A percentile compares a stretch with the other conserved stretches of the same genome.
These are phyloP conservation scores for Leptobrachium leishanense DNA, from an alignment of 2,113 vertebrate species.

Conservation along the genomic window DNA sequence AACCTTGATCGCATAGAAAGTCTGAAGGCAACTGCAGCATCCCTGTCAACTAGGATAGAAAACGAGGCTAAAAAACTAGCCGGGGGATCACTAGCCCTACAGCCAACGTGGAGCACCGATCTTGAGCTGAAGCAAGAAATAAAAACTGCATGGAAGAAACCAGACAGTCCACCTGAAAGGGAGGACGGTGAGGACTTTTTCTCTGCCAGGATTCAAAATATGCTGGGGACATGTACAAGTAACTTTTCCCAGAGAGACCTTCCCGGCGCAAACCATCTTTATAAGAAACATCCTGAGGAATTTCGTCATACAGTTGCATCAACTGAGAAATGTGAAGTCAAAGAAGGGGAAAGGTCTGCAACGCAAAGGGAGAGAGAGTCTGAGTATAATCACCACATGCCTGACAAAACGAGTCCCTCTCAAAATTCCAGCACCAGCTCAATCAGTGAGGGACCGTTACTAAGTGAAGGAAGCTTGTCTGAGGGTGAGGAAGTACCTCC, in stretches of 20 bases:
- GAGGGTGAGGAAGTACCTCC: conserved; percentile 67
- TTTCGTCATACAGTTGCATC: conserved; percentile 61
- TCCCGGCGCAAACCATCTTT: conserved; percentile 78
- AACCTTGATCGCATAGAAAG: conserved; percentile 85
- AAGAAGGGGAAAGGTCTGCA: neutral
- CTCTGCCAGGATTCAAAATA: conserved; percentile 73
- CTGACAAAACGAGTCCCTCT: conserved; percentile 55
- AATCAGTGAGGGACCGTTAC: conserved; percentile 86
- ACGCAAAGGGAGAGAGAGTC: conserved; percentile 32
- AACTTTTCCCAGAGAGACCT: conserved; percentile 75
- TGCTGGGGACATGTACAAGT: conserved; percentile 69
- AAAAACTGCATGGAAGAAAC: conserved; percentile 66
- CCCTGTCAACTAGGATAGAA: conserved; percentile 89
- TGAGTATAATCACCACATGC: conserved; percentile 51
- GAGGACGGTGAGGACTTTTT: conserved; percentile 71
- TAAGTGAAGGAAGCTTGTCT: conserved; percentile 83
- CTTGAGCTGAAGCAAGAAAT: conserved; percentile 57
- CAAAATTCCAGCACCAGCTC: conserved; percentile 78
- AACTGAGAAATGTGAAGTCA: conserved; percentile 1
- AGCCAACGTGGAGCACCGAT: conserved; percentile 65
- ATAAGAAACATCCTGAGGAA: conserved; percentile 71
- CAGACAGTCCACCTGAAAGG: conserved; percentile 73
- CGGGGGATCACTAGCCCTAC: conserved; percentile 74
- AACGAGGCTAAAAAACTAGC: conserved; percentile 87
- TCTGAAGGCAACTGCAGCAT: conserved; percentile 88